phyloP scores from a whole-genome alignment of 2,113 vertebrate genomes.

The Lasiurus cinereus region DNA sequence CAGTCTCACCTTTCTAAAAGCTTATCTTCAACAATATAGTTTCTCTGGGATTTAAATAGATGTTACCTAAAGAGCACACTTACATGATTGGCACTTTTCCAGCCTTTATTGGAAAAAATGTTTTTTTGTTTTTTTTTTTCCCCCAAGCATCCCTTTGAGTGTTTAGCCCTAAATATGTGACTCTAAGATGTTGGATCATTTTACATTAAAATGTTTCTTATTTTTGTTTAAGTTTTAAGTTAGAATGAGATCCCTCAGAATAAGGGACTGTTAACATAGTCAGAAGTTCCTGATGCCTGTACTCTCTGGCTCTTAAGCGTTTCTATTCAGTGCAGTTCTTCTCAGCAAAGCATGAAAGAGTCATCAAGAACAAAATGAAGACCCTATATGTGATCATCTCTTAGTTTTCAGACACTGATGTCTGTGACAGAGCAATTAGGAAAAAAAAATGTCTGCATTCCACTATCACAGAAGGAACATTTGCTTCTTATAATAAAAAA shows the following conservation, averaged over 20 bases:
- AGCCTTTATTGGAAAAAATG: neutral
- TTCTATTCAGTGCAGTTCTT: neutral
- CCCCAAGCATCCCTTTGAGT: neutral
- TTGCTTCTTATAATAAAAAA: slow-evolving; percentile 70
- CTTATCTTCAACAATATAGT: neutral
- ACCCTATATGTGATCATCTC: neutral
- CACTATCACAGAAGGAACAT: neutral
- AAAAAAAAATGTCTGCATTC: neutral
- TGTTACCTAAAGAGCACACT: neutral
- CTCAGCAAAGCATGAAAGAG: slow-evolving; percentile 12
- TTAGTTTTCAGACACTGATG: slow-evolving; percentile 24
- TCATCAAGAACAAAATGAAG: neutral
- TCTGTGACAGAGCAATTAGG: neutral
- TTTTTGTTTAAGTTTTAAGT: neutral
- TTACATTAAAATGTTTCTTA: neutral
- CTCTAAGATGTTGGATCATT: neutral
- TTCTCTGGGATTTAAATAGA: neutral
- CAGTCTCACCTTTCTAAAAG: neutral
- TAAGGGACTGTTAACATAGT: neutral
- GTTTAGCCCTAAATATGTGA: neutral
- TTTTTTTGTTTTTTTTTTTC: neutral
- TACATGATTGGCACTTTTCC: neutral
- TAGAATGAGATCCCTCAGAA: neutral
- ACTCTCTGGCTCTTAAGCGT: neutral
- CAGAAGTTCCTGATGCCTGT: neutral